Conservation (phyloP, 2,888 invertebrate genomes). For the Standfussiana lucernea region DNA sequence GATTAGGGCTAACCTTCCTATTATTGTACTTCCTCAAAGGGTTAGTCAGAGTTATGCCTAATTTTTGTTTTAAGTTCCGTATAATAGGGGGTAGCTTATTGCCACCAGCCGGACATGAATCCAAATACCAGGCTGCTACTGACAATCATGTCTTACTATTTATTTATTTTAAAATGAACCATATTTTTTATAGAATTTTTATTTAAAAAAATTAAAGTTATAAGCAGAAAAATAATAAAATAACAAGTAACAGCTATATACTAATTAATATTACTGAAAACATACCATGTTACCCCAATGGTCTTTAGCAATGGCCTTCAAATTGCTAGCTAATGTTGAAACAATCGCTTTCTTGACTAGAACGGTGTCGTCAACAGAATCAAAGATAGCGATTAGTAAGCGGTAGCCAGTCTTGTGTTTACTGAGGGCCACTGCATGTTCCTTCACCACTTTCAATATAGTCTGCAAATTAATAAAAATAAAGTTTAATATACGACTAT, state of each 20-base stretch:
- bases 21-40: too few relatives aligned
- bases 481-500: not conserved
- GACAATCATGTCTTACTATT: too few relatives aligned
- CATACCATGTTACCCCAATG: conserved; percentile 96
- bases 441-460: conserved; percentile 97
- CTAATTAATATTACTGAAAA: not conserved
- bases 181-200: too few relatives aligned
- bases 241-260: not conserved
- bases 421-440: conserved; percentile 94
- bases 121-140: too few relatives aligned
- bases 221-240: not conserved
- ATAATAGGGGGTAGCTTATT: too few relatives aligned
- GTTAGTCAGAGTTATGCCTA: too few relatives aligned
- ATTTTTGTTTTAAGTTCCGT: too few relatives aligned
- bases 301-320: conserved; percentile 93
- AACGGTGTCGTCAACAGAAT: conserved; percentile 97
- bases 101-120: too few relatives aligned
- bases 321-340: conserved; percentile 92
- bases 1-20: not conserved
- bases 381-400: conserved; percentile 95
- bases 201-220: too few relatives aligned
- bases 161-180: too few relatives aligned
- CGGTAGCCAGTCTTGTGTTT: conserved; percentile 97
- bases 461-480: conserved; percentile 86
- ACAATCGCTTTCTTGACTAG: conserved; percentile 95